These are phyloP conservation scores for Acrossocheilus fasciatus DNA, from an alignment of 2,797 vertebrate species.

Conservation along the genomic window DNA sequence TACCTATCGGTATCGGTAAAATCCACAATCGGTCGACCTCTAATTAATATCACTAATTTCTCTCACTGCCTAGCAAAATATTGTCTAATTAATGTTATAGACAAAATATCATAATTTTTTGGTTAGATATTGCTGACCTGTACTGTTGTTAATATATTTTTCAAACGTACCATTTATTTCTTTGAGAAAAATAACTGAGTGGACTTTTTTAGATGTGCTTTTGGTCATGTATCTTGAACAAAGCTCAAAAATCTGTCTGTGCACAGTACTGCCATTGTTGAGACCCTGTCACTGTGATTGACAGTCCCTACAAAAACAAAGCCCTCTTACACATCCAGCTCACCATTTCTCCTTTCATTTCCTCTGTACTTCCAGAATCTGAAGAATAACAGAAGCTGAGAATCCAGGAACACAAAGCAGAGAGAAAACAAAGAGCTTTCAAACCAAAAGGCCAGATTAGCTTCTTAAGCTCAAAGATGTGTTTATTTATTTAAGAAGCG, in stretches of 20 bases:
- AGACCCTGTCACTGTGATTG: constrained; percentile 50
- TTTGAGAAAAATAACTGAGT: neutral
- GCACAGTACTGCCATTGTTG: neutral
- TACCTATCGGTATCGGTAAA: too few species aligned
- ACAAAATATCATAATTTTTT: too few species aligned
- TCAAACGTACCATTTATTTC: neutral
- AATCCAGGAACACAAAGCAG: constrained; percentile 8
- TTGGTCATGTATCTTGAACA: neutral
- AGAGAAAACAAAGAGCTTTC: constrained; percentile 46
- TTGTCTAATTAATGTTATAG: too few species aligned
- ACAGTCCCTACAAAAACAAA: constrained; percentile 62
- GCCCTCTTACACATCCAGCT: constrained; percentile 48
- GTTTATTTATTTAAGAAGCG: constrained; percentile 37
- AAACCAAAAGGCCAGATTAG: constrained; percentile 33
- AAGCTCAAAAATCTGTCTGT: neutral
- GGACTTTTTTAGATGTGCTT: neutral
- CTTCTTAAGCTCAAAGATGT: constrained; percentile 6
- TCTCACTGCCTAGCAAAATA: neutral
- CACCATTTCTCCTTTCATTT: constrained; percentile 57
- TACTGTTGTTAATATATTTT: neutral
- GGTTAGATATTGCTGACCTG: neutral
- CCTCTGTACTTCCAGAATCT: constrained; percentile 61
- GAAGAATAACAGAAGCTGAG: constrained; percentile 53
- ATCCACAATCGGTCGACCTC: too few species aligned
- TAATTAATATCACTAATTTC: neutral